These are phyloP conservation scores for Ciconia nigra DNA, from an alignment of 2,797 vertebrate species.

Conservation along the genomic window DNA sequence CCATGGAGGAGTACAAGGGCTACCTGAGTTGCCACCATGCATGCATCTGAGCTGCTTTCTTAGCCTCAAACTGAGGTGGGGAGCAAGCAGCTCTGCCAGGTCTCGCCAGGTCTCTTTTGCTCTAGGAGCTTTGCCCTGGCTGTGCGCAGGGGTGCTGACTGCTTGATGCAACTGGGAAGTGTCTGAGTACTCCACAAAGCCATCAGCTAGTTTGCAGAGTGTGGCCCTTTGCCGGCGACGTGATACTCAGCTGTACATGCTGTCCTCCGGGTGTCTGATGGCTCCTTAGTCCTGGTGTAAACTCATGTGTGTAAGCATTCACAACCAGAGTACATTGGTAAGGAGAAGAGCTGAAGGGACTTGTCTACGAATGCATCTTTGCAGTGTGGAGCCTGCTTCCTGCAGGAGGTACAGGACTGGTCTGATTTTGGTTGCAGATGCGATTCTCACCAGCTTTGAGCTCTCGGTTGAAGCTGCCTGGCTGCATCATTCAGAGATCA, in stretches of 20 bases:
- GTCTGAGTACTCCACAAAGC: neutral
- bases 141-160: accelerated
- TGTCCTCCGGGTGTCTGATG: neutral
- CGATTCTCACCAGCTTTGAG: neutral
- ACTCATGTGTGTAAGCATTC: neutral
- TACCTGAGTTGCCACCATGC: neutral
- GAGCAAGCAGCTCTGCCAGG: neutral
- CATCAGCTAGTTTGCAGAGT: neutral
- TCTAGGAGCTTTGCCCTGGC: neutral
- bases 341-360: neutral
- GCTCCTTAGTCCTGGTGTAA: neutral
- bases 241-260: neutral
- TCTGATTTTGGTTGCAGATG: neutral
- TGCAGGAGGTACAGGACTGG: neutral
- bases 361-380: neutral
- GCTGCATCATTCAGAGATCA: neutral
- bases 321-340: neutral
- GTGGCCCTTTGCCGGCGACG: neutral
- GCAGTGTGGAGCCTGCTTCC: neutral
- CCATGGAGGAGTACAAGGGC: neutral
- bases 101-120: neutral
- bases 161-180: neutral
- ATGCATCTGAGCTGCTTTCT: neutral
- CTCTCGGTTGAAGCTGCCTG: neutral
- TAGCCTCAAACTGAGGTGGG: neutral